Percentiles rank a stretch among this genome's conserved stretches.
phyloP scores from a whole-genome alignment of 2,113 vertebrate genomes.

The Festucalex cinctus region DNA sequence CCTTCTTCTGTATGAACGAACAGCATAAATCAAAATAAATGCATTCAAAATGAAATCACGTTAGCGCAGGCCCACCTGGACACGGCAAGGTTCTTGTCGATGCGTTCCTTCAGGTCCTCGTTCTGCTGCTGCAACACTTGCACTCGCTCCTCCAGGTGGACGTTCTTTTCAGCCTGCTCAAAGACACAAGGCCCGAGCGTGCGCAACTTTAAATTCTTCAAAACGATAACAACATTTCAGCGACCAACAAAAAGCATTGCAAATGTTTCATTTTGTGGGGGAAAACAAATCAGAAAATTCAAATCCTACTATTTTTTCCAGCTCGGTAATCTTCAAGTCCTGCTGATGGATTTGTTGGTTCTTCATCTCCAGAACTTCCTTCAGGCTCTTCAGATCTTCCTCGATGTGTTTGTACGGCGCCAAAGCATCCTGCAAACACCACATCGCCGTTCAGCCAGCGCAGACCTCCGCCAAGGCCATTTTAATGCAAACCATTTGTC shows the following conservation, averaged over 20 bases:
- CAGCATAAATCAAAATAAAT: too few relatives aligned
- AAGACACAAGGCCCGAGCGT: conserved; percentile 37
- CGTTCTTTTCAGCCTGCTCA: conserved; percentile 89
- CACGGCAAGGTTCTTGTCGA: conserved; percentile 86
- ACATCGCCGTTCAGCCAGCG: too few relatives aligned
- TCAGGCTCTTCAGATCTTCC: conserved; percentile 91
- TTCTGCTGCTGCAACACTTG: conserved; percentile 95
- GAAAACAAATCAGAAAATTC: conserved; percentile 27
- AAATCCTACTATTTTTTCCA: conserved; percentile 88
- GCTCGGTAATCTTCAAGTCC: conserved; percentile 89
- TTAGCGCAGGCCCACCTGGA: conserved; percentile 78
- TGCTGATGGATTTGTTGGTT: conserved; percentile 95
- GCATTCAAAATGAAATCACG: too few relatives aligned
- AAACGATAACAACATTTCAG: neutral
- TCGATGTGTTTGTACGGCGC: conserved; percentile 94
- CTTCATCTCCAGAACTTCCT: conserved; percentile 95
- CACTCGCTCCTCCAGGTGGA: conserved; percentile 87
- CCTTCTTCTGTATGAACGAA: too few relatives aligned
- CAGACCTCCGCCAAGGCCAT: too few relatives aligned
- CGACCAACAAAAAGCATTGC: neutral
- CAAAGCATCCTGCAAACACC: conserved; percentile 75
- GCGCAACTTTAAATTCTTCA: conserved; percentile 59
- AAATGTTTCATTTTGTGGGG: neutral
- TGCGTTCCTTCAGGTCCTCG: conserved; percentile 88
- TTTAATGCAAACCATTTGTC: neutral